Evolutionary conservation across 2,797 vertebrate genomes (phyloP).

Genomic region (Rhinophrynus dorsalis): DNA sequence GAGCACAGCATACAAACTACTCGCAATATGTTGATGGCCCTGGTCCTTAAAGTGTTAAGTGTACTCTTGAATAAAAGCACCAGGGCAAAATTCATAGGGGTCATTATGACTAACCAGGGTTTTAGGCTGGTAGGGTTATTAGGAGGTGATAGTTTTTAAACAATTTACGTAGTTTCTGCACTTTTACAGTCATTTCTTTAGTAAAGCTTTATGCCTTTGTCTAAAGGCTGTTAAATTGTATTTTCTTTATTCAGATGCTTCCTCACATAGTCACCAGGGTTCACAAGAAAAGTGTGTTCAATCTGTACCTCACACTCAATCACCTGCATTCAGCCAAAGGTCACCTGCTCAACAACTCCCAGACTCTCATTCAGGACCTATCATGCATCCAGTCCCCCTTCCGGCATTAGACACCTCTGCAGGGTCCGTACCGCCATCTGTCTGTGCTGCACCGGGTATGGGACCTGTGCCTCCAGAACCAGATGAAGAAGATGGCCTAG

Average conservation of each 20-base stretch:
- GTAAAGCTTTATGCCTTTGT: too few species aligned
- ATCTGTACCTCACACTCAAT: constrained; percentile 24
- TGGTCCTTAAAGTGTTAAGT: too few species aligned
- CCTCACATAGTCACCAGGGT: constrained; percentile 9
- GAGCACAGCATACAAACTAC: too few species aligned
- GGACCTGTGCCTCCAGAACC: constrained; percentile 72
- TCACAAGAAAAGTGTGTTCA: not conserved
- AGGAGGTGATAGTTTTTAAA: too few species aligned
- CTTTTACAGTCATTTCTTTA: too few species aligned
- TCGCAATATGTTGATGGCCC: too few species aligned
- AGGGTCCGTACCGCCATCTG: constrained; percentile 72
- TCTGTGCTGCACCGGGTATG: constrained; percentile 72
- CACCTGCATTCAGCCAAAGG: constrained; percentile 72
- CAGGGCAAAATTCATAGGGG: too few species aligned
- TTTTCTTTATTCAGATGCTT: not conserved
- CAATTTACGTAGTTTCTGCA: too few species aligned
- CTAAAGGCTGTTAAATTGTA: too few species aligned
- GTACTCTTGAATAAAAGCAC: too few species aligned
- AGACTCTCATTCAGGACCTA: constrained; percentile 59
- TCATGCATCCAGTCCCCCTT: constrained; percentile 66
- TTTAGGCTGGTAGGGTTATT: too few species aligned
- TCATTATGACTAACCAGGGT: too few species aligned
- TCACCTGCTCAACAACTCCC: constrained; percentile 75
- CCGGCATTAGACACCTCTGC: constrained; percentile 27
- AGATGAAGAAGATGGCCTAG: constrained; percentile 96